Percentiles rank a stretch among this genome's conserved stretches.
Evolutionary conservation across 2,113 vertebrate species (phyloP).

Genomic region (Phaethornis superciliosus): DNA sequence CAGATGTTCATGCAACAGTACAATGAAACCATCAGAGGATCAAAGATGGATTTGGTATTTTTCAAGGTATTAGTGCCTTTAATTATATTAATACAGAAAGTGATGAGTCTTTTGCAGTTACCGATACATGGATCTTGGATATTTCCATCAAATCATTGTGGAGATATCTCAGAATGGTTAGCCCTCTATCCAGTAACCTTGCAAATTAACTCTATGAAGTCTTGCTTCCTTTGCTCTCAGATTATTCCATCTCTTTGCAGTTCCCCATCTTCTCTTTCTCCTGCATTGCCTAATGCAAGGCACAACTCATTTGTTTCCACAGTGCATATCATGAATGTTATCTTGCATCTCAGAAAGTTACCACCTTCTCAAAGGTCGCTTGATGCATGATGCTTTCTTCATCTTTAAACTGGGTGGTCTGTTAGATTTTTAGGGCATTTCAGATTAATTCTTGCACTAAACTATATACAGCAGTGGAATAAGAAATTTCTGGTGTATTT

Average conservation of each 20-base stretch:
- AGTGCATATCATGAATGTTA: neutral
- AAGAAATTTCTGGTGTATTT: neutral
- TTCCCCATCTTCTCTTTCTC: neutral
- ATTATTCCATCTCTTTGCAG: neutral
- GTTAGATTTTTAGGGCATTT: neutral
- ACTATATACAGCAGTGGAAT: neutral
- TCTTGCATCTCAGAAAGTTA: neutral
- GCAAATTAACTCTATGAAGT: neutral
- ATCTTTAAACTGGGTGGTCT: neutral
- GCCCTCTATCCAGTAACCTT: neutral
- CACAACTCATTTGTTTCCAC: neutral
- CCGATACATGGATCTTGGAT: neutral
- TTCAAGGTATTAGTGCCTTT: slow-evolving; percentile 76
- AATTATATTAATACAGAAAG: neutral
- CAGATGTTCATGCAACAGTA: slow-evolving; percentile 79
- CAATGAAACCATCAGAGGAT: slow-evolving; percentile 81
- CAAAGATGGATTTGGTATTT: slow-evolving; percentile 85
- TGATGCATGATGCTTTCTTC: neutral
- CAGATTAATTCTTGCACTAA: neutral
- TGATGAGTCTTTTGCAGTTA: neutral
- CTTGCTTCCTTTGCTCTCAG: neutral
- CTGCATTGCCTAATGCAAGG: neutral
- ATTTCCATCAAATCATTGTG: neutral
- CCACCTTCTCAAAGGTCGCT: neutral
- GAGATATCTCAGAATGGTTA: neutral